Conservation (phyloP, 2,113 vertebrate genomes). For the Chrysemys picta region DNA sequence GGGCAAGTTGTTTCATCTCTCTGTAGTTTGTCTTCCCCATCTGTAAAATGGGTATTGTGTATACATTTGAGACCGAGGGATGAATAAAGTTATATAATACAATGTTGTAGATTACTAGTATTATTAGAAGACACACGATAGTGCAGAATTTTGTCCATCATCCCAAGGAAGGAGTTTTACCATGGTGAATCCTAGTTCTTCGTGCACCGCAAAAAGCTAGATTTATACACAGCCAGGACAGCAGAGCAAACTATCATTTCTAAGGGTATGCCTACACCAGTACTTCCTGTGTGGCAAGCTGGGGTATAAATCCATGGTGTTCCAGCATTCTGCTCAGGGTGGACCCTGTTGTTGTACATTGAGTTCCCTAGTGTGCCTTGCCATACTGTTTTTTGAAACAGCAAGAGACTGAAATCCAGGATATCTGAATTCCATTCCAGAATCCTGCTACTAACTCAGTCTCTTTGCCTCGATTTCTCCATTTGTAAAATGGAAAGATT, state of each 20-base stretch:
- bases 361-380: neutral
- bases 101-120: neutral
- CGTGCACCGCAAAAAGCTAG: neutral
- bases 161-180: neutral
- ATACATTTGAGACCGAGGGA: no score
- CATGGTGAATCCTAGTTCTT: neutral
- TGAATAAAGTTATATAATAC: neutral
- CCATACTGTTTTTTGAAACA: neutral
- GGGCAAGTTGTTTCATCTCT: neutral
- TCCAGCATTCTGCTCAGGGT: no score
- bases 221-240: no score
- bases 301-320: no score
- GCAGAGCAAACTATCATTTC: neutral
- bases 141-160: neutral
- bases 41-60: neutral
- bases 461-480: neutral
- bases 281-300: no score
- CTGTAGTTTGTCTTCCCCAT: neutral
- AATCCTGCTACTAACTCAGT: neutral
- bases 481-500: neutral
- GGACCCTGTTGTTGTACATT: no score
- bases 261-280: no score
- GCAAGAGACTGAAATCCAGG: neutral
- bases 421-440: neutral
- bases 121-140: no score